Base-by-base conservation (phyloP, 2,113 vertebrate species). In the Antidorcas marsupialis region DNA sequence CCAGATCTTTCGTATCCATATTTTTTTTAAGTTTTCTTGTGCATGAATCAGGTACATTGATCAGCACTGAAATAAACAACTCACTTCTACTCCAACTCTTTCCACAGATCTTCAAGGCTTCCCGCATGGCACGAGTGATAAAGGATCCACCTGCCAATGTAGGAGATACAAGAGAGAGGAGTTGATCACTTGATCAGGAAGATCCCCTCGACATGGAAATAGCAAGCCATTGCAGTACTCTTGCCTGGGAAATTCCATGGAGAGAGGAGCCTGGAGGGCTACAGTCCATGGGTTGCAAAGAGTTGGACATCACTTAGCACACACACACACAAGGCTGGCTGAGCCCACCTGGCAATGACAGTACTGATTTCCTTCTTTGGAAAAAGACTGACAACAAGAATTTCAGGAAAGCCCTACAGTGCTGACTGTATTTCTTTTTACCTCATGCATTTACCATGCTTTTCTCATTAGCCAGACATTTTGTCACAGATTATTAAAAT, bases 401-500 rank as follows among this genome's bases (percentile, higher is more conserved):
- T 84, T 83, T 90, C 50, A 15, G 47, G 30, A 84, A 89, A 90
- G 60, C 25, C 14, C 83, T 25, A 10, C 7, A 5, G 27, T 36
- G 50, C 36, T 88, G 23, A 82, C 53, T 60, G 2, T 11, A 21
- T 76, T 84, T 85, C 33, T n/a, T 92, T 95, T 60, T 43, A 55
- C 25, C 30, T 28, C n/a, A 5, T 83, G 33, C 28, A 47, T n/a
- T 88, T 55, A 90, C 53, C 94, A 95, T 85, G 78, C 64, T 30
- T 94, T 95, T 96, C 86, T 95, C 71, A 86, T 97, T 96, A 98
- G 91, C 78, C 36, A 91, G 94, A 95, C 95, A 94, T 95, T 95
- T 93, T 85, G 95, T 86, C 81, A 91, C 67, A 86, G 91, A 96
- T 97, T 93, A 96, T 96, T 96, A 97, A 97, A 97, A 96, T 93